These are phyloP conservation scores for Pachypanchax playfairii DNA, from an alignment of 2,113 vertebrate species.

Conservation along the genomic window DNA sequence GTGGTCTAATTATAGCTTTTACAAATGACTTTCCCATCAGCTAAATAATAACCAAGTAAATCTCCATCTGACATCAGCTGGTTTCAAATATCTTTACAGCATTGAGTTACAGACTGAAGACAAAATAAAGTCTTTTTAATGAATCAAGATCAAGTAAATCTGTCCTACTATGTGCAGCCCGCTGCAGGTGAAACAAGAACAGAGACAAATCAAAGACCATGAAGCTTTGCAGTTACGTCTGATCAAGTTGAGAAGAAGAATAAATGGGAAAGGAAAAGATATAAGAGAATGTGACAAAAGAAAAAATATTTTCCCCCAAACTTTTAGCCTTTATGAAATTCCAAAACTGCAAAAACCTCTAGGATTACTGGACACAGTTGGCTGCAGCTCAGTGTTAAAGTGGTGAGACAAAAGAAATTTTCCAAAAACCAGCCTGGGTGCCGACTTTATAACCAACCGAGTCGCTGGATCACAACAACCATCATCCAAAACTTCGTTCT, in stretches of 20 bases:
- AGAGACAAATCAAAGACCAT: constrained; percentile 62
- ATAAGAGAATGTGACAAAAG: constrained; percentile 39
- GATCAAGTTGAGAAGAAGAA: constrained; percentile 4
- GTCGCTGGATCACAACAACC: too few relatives aligned
- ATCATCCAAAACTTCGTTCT: not conserved
- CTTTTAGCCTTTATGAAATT: constrained; percentile 65
- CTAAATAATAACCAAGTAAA: too few relatives aligned
- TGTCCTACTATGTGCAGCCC: not conserved
- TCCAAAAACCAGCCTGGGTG: constrained; percentile 24
- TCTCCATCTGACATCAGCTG: too few relatives aligned
- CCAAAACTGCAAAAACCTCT: constrained; percentile 49
- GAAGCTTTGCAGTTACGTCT: constrained; percentile 44
- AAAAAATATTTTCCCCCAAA: constrained; percentile 54
- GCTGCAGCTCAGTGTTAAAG: constrained; percentile 54
- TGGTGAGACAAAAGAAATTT: constrained; percentile 41
- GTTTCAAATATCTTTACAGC: too few relatives aligned
- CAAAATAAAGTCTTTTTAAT: not conserved
- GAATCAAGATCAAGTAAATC: not conserved
- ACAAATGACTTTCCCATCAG: too few relatives aligned
- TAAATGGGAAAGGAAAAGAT: constrained; percentile 7
- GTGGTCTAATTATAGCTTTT: too few relatives aligned
- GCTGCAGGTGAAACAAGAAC: constrained; percentile 39
- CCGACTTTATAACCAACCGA: too few relatives aligned
- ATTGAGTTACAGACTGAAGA: not conserved
- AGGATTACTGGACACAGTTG: constrained; percentile 51